Percentiles rank a stretch among this genome's conserved stretches.
Conservation (phyloP, 1,140 invertebrate species). For the Chrysoperla carnea region DNA sequence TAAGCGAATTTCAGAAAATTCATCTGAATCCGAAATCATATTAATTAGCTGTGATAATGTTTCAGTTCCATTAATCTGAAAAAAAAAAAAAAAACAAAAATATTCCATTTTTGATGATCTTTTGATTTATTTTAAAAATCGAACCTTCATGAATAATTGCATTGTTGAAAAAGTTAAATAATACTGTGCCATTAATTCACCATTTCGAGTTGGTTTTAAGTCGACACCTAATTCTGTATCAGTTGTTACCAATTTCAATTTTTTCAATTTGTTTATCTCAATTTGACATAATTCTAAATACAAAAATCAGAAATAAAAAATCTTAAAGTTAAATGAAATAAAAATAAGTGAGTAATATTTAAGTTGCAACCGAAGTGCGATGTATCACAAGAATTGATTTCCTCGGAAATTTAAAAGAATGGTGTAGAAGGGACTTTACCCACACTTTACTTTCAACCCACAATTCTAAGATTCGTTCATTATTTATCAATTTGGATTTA, state of each 20-base stretch:
- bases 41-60: slow-evolving; percentile 21
- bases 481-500: background rate
- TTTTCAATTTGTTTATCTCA: slow-evolving; percentile 33
- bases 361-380: too few relatives aligned
- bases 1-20: slow-evolving; percentile 36
- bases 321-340: background rate
- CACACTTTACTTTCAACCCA: background rate
- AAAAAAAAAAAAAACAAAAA: slow-evolving; percentile 1
- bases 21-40: slow-evolving; percentile 29
- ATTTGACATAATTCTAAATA: slow-evolving; percentile 30
- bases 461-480: background rate
- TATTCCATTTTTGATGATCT: too few relatives aligned
- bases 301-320: background rate
- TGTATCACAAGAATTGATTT: too few relatives aligned
- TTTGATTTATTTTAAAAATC: slow-evolving; percentile 1
- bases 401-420: too few relatives aligned
- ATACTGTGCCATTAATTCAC: slow-evolving; percentile 42
- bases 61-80: slow-evolving; percentile 24
- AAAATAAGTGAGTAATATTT: background rate
- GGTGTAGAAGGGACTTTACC: background rate
- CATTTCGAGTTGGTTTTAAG: slow-evolving; percentile 30
- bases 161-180: slow-evolving; percentile 44
- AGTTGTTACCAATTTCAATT: slow-evolving; percentile 30
- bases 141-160: slow-evolving; percentile 30
- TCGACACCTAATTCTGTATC: slow-evolving; percentile 24